Percentiles rank a stretch among this genome's conserved stretches.
phyloP scores from a whole-genome alignment of 2,113 vertebrate genomes.

The Myrmophylax atrothorax region DNA sequence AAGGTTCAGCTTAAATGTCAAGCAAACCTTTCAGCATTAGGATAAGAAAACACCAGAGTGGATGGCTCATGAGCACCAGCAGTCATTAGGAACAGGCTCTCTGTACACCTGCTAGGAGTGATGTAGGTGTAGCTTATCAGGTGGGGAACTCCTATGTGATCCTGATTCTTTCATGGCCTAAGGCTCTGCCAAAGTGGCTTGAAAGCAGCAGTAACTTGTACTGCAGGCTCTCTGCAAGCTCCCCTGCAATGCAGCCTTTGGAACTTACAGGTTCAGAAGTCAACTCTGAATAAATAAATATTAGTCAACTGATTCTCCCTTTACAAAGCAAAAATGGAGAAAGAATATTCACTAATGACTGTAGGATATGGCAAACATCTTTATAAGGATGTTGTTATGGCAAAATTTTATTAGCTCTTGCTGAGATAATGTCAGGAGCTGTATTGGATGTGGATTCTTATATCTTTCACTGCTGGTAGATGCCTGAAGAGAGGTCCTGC shows the following conservation, averaged over 20 bases:
- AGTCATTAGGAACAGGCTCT: not conserved
- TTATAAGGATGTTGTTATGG: not conserved
- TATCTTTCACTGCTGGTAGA: not conserved
- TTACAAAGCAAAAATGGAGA: not conserved
- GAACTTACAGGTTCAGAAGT: not conserved
- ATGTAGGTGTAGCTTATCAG: not conserved
- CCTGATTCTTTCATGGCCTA: not conserved
- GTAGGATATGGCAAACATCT: not conserved
- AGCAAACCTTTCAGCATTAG: not conserved
- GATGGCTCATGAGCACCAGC: not conserved
- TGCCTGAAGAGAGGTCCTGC: not conserved
- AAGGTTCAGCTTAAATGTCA: not conserved
- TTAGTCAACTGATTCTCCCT: not conserved
- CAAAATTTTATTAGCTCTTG: not conserved
- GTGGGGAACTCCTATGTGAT: not conserved
- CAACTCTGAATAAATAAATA: not conserved
- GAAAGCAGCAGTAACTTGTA: not conserved
- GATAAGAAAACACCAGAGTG: not conserved
- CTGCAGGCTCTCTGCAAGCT: not conserved
- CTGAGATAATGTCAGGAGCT: not conserved
- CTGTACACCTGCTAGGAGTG: not conserved
- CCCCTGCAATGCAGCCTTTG: not conserved
- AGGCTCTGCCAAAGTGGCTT: not conserved
- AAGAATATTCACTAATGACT: not conserved
- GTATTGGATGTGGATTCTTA: not conserved